Base-by-base conservation (phyloP, 2,888 invertebrate genomes). In the Lordiphosa andalusiaca region DNA sequence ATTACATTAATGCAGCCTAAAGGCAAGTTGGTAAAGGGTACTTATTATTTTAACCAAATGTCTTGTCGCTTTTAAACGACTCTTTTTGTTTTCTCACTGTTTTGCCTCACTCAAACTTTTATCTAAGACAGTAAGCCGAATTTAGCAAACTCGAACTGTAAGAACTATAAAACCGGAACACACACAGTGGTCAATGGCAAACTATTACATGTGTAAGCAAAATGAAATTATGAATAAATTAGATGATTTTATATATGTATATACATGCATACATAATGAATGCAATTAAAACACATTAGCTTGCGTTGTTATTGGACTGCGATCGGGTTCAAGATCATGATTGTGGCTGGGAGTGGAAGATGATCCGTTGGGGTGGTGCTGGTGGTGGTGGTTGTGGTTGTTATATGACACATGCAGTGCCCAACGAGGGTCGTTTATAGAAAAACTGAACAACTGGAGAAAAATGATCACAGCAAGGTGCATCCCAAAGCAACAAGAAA, bases 131-230 rank as follows among this genome's bases (percentile, higher is more conserved):
- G 23, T 63, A 77, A 77, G 60, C 73, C 82, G 84, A 77, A 77
- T 81, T 76, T 73, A 84, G 64, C 7, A 56, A 54, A 37, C 41
- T 44, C 42, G 13, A 70, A 59, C 58, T 68, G 57, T 68, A 55
- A 71, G n/a, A 54, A 50, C 53, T 49, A 49, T 19, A 38, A 51
- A 44, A 47, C 51, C 57, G 51, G 48, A 37, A 63, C 46, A 53
- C 16, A 53, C 16, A 55, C 46, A 51, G 52, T 73, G 77, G 81
- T 83, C 62, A 71, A 76, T 84, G 77, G 59, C 74, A 77, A 84
- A 76, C 77, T 78, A 78, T 84, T 78, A 78, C 42, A 53, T 71
- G 61, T 73, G 62, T 78, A 78, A 78, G 77, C 59, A 53, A 37
- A 37, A 53, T 39, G 16, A 10, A 52, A 42, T 12, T 52, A 46